Evolutionary conservation across 2,888 invertebrate genomes (phyloP).

Genomic region (Lagria hirta): DNA sequence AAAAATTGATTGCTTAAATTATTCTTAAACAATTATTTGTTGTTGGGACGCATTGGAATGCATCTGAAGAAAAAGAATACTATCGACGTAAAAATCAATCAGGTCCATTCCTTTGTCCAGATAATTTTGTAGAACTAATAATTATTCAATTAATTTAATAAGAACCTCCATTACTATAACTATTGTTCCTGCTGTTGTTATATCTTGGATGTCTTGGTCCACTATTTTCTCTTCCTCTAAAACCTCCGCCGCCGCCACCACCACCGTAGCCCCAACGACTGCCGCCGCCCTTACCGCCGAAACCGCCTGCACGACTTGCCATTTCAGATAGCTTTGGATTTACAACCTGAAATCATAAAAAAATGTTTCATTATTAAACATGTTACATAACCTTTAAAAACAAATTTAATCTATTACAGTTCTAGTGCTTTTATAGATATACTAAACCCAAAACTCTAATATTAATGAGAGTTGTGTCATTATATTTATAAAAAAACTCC

Average conservation of each 20-base stretch:
- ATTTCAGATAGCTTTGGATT: constrained; percentile 84
- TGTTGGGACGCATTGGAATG: constrained; percentile 41
- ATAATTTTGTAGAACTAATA: no score
- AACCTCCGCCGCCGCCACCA: constrained; percentile 30
- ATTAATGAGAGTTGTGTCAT: no score
- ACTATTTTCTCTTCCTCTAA: constrained; percentile 48
- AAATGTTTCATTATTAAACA: no score
- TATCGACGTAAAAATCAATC: constrained; percentile 18
- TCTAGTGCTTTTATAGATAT: neutral
- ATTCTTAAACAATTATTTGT: constrained; percentile 14
- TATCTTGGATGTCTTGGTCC: constrained; percentile 39
- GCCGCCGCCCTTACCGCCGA: constrained; percentile 59
- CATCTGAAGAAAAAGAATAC: constrained; percentile 38
- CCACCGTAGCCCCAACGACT: constrained; percentile 54
- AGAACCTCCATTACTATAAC: constrained; percentile 42
- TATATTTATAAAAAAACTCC: constrained; percentile 1
- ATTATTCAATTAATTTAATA: constrained; percentile 34
- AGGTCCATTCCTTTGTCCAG: constrained; percentile 26
- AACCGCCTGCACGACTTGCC: constrained; percentile 65
- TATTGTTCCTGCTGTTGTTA: constrained; percentile 25
- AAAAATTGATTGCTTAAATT: constrained; percentile 11
- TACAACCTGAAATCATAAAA: constrained; percentile 62
- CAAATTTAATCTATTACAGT: constrained; percentile 1
- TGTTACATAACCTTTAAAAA: no score
- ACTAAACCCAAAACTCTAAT: no score